Base-by-base conservation (phyloP, 2,113 vertebrate genomes). In the Machaerirhynchus nigripectus region DNA sequence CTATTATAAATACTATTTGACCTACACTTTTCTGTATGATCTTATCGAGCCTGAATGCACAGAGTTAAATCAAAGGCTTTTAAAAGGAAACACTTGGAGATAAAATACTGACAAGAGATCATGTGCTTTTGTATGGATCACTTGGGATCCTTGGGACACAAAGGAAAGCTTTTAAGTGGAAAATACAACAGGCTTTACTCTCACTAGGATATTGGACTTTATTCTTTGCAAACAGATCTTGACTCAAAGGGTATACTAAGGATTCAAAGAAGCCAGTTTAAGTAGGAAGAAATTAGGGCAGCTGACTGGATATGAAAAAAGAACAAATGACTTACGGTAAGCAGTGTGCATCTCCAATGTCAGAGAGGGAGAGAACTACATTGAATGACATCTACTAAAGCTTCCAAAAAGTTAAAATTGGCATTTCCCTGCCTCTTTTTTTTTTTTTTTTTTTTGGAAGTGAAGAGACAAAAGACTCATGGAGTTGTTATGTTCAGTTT, bases 161-260 rank as follows among this genome's bases (percentile, higher is more conserved):
- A 85, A 93, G 21, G 52, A 53, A 79, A 90, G 70, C 67, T 96
- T 96, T 85, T 92, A 88, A 96, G 57, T 64, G 49, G 86, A 95
- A 95, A 92, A 93, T 90, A 83, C n/a, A 83, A 37, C 49, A 76
- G 49, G 39, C 40, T 95, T 95, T 92, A 11, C 31, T 88, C 63
- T 71, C 63, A 56, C 83, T 86, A 60, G 27, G 67, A 83, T 95
- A 44, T 80, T 88, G 46, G 27, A 69, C 35, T 67, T 95, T 52
- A 56, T 88, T 83, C 35, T 93, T 92, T 90, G 52, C 63, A 85
- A 93, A 85, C 37, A 73, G 46, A 83, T 85, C 79, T 83, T 56
- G 16, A 16, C 57, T 95, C 83, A 83, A 35, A 86, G 33, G 23
- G 19, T 83, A 37, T 85, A 52, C 28, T 37, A 42, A 84, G 69